Conservation (phyloP, 1,140 invertebrate genomes). For the Camponotus vicinus region DNA sequence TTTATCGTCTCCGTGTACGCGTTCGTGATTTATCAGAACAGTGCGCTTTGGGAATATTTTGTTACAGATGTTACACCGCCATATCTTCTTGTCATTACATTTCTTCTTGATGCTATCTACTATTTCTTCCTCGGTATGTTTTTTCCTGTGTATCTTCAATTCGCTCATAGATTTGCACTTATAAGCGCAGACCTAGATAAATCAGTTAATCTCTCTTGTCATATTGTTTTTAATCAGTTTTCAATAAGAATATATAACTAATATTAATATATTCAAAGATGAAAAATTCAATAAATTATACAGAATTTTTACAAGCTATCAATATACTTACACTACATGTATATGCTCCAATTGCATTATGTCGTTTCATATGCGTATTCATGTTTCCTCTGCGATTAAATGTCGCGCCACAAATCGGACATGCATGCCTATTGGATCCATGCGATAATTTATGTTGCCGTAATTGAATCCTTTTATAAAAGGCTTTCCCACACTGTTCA, state of each 20-base stretch:
- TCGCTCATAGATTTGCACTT: constrained; percentile 81
- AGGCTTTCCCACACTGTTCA: constrained; percentile 84
- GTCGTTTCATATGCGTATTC: constrained; percentile 81
- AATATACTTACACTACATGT: constrained; percentile 79
- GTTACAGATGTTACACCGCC: constrained; percentile 79
- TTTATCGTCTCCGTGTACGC: constrained; percentile 70
- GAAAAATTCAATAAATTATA: constrained; percentile 6
- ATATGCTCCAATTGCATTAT: constrained; percentile 72
- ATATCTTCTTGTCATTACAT: constrained; percentile 65
- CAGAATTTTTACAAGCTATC: constrained; percentile 20
- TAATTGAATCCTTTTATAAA: constrained; percentile 83
- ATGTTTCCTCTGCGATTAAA: constrained; percentile 83
- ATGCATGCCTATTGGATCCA: constrained; percentile 77
- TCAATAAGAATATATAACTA: neutral
- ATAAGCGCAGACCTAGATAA: constrained; percentile 73
- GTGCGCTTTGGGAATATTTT: constrained; percentile 82
- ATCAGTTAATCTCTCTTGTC: neutral
- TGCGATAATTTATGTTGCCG: constrained; percentile 81
- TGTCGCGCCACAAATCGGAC: constrained; percentile 77
- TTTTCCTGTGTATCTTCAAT: constrained; percentile 78
- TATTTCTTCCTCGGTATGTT: constrained; percentile 77
- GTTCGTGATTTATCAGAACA: constrained; percentile 82
- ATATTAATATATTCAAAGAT: neutral
- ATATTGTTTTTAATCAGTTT: neutral
- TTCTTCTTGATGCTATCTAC: constrained; percentile 75